Base-by-base conservation (phyloP, 1,140 invertebrate genomes). In the Leguminivora glycinivorella region DNA sequence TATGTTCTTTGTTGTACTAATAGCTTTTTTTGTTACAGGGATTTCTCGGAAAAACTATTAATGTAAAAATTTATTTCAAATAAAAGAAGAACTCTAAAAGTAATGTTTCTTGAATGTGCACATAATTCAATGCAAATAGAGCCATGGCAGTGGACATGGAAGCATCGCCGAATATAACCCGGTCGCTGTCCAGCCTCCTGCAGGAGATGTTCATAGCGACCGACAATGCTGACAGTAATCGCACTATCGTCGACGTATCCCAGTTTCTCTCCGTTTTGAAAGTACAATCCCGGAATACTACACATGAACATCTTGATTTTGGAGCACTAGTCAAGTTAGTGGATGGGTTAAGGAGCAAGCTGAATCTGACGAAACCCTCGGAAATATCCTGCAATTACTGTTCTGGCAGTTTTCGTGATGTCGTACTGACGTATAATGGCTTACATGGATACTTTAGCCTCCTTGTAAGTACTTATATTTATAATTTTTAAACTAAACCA, bases 371-470 rank as follows among this genome's bases (percentile, higher is more conserved):
- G 4, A 87, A 85, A 68, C 68, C 80, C 0, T 69, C 72, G 1
- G 87, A 91, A 70, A 25, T 79, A 4, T 24, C 75, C 2, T 91
- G 88, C 69, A 82, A 82, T 58, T 92, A 92, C 72, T 92, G 91
- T 56, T 86, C 84, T 4, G 90, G 91, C 4, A 83, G 73, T 58
- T 83, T 92, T 12, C 79, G 85, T 14, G 89, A 92, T 38, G 68
- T 91, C 9, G 77, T 92, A 58, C 74, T 85, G 6, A 83, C 85
- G 1, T 92, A 92, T 71, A 91, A 92, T 72, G 87, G 83, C 63
- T 84, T 92, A n/a, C 90, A 92, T 69, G 91, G 91, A 74, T 92
- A 91, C 67, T 79, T 92, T 67, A 92, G 91, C 72, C 75, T 92
- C 26, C 83, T 92, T 67, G 90, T 92, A 79, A 89, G 89, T 87